Percentiles rank a stretch among this genome's conserved stretches.
Conservation (phyloP, 92 coral and sea anemone species). For the Siderastrea radians region DNA sequence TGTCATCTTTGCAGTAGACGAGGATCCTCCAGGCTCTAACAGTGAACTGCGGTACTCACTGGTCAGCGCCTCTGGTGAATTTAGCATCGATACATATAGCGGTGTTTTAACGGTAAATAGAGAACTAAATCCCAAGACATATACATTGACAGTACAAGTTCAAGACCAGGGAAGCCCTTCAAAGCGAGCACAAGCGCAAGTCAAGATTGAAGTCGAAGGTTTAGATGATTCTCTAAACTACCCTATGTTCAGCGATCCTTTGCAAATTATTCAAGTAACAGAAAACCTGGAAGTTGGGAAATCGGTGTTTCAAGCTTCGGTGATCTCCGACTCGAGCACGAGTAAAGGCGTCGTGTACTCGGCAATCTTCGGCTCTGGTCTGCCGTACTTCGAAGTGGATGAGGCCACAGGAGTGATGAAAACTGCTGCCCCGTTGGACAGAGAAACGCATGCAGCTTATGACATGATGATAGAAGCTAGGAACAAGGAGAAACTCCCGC, state of each 20-base stretch:
- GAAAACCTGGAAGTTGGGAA: constrained; percentile 59
- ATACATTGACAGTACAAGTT: constrained; percentile 63
- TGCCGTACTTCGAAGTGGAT: constrained; percentile 65
- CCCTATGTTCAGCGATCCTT: constrained; percentile 67
- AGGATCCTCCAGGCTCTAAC: constrained; percentile 72
- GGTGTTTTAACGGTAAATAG: constrained; percentile 78
- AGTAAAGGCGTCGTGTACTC: constrained; percentile 70
- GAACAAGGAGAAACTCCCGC: constrained; percentile 67
- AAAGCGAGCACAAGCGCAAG: constrained; percentile 36
- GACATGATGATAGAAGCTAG: constrained; percentile 78
- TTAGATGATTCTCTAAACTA: constrained; percentile 64
- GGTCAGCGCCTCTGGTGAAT: constrained; percentile 30
- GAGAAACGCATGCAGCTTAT: constrained; percentile 60
- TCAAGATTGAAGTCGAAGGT: constrained; percentile 67
- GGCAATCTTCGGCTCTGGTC: constrained; percentile 74
- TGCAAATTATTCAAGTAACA: constrained; percentile 30
- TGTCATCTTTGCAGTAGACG: constrained; percentile 56
- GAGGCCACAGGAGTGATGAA: constrained; percentile 74
- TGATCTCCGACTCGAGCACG: constrained; percentile 65
- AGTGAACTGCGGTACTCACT: constrained; percentile 58
- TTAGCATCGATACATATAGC: constrained; percentile 69
- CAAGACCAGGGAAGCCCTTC: constrained; percentile 82
- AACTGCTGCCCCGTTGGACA: constrained; percentile 70
- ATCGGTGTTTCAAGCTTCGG: constrained; percentile 68
- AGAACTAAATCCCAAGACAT: constrained; percentile 56